phyloP scores from a whole-genome alignment of 2,113 vertebrate genomes.

The Sebastes schlegelii region DNA sequence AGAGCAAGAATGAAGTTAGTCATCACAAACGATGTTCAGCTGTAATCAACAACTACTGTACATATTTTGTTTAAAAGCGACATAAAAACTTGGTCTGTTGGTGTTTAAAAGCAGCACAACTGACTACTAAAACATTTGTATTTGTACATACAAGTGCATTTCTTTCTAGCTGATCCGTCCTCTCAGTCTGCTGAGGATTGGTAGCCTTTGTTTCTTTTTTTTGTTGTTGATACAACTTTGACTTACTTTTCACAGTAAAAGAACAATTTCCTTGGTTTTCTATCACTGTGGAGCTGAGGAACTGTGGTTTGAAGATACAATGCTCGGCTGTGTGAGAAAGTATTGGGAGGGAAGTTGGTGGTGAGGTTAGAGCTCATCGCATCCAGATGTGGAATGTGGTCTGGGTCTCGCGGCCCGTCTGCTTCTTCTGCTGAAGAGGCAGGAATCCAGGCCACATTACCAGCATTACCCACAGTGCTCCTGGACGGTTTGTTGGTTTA shows the following conservation, averaged over 20 bases:
- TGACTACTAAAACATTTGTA: neutral
- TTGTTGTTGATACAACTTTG: neutral
- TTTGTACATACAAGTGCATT: neutral
- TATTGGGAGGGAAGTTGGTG: constrained; percentile 25
- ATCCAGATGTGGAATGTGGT: constrained; percentile 79
- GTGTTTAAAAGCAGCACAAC: neutral
- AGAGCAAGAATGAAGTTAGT: neutral
- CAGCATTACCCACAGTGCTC: constrained; percentile 19
- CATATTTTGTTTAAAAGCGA: neutral
- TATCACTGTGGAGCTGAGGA: neutral
- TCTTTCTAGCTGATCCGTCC: neutral
- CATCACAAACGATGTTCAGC: neutral
- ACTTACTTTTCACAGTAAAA: neutral
- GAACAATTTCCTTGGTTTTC: neutral
- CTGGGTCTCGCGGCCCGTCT: constrained; percentile 30
- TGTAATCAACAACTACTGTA: neutral
- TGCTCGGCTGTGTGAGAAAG: constrained; percentile 29
- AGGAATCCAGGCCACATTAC: constrained; percentile 36
- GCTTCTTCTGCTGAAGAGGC: constrained; percentile 31
- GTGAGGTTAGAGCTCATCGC: constrained; percentile 57
- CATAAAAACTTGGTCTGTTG: neutral
- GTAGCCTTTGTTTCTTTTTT: neutral
- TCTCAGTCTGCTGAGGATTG: neutral
- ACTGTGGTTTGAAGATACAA: neutral
- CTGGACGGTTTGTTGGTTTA: constrained; percentile 15